Percentiles rank a stretch among this genome's conserved stretches.
Conservation (phyloP, 2,113 vertebrate genomes). For the Pedionomus torquatus region DNA sequence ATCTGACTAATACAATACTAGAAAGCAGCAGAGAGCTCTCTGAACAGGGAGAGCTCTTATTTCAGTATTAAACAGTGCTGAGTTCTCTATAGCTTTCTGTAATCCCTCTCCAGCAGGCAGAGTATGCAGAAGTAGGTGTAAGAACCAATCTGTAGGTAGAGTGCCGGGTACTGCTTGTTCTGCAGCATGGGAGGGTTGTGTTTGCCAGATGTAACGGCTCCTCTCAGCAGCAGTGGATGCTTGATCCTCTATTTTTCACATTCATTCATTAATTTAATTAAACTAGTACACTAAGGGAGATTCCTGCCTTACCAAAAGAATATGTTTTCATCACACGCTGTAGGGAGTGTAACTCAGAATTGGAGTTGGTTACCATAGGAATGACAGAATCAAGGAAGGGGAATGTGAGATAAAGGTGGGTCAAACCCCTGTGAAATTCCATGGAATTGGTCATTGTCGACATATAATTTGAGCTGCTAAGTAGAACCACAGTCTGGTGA, state of each 20-base stretch:
- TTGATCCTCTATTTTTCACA: neutral
- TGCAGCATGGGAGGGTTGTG: neutral
- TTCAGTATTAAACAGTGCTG: neutral
- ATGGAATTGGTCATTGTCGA: fast-evolving
- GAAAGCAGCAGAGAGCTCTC: neutral
- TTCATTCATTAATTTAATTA: neutral
- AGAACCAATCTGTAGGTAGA: neutral
- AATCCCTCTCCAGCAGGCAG: neutral
- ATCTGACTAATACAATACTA: neutral
- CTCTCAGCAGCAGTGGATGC: neutral
- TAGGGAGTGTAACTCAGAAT: neutral
- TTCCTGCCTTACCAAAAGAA: neutral
- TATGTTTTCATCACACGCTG: neutral
- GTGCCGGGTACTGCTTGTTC: neutral
- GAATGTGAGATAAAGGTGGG: neutral
- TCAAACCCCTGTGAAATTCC: neutral
- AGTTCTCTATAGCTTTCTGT: neutral
- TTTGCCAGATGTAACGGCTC: neutral
- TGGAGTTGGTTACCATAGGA: neutral
- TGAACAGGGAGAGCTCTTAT: neutral
- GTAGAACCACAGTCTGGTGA: neutral
- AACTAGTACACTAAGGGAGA: neutral
- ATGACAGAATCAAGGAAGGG: neutral
- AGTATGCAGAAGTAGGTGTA: neutral
- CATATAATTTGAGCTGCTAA: fast-evolving